Evolutionary conservation across 2,797 vertebrate genomes (phyloP), one percentile per base, ranked within the genome.

Genomic region (Dendrocincla tyrannina): DNA sequence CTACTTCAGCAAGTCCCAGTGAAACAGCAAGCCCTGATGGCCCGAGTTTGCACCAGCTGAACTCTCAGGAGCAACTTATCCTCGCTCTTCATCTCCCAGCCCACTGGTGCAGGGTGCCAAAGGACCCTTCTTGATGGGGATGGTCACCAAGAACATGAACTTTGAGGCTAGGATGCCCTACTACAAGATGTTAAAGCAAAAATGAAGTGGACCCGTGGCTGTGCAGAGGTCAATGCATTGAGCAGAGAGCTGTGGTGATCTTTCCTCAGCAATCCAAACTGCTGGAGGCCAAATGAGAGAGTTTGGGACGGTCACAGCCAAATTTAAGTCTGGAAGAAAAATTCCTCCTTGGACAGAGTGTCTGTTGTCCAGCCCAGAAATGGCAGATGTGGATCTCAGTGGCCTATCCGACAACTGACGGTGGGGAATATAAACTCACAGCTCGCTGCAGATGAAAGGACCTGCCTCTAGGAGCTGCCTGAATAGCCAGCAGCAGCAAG

Each of bases 241-340:
- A 83, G 27, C 37, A 53, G 63, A 69, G 30, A 73, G 27, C 27
- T 76, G 28, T 20, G 19, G 32, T 2, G 5, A 37, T n/a, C 5
- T 56, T 88, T 11, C 32, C 33, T 66, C 27, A 35, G 17, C n/a
- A 76, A 41, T 30, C 27, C 17, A 19, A 58, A 62, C 37, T 78
- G 30, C 27, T 64, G 27, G 33, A 76, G 50, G 24, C 74, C 39
- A 73, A 39, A 76, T 39, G 12, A 81, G 37, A 35, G 30, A 46
- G 24, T 41, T 25, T 70, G 37, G 30, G 60, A 30, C 19, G 32
- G 27, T 56, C 41, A 42, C 22, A 78, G 33, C 3, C 52, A 79
- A 67, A 82, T 56, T 70, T 53, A 89, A 17, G 9, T 52, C 59
- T 87, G 60, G 55, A 89, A 91, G 33, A 79, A 89, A 82, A 84